Percentiles rank a stretch among this genome's conserved stretches.
phyloP scores from a whole-genome alignment of 2,113 vertebrate species.

The Scolopax mira region DNA sequence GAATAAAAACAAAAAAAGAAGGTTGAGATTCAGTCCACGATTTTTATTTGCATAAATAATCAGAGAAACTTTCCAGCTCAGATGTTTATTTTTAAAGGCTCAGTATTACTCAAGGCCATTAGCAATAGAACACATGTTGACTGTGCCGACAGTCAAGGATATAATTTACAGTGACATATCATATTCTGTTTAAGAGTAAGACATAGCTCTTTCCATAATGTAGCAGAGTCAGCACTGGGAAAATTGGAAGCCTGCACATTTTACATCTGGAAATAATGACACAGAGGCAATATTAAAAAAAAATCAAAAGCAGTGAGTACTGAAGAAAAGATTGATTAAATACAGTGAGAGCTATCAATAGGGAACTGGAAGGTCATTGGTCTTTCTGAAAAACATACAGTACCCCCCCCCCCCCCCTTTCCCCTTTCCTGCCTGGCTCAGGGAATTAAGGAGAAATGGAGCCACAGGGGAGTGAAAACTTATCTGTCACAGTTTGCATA shows the following conservation, averaged over 20 bases:
- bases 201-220: neutral
- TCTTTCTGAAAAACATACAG: neutral
- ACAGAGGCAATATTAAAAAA: neutral
- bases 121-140: neutral
- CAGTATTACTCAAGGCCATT: neutral
- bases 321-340: neutral
- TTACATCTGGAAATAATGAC: neutral
- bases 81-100: neutral
- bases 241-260: neutral
- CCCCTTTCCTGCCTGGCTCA: rapidly evolving
- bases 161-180: neutral
- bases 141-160: neutral
- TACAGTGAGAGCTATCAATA: neutral
- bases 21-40: neutral
- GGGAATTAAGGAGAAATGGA: neutral
- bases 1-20: neutral
- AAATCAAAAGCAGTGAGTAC: neutral
- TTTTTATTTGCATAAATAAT: neutral
- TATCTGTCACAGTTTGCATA: neutral
- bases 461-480: neutral
- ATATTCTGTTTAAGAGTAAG: neutral
- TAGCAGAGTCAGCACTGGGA: neutral
- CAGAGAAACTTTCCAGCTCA: neutral
- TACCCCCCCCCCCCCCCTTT: no score
- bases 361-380: neutral